phyloP scores from a whole-genome alignment of 2,113 vertebrate genomes.

The Hydropotes inermis region DNA sequence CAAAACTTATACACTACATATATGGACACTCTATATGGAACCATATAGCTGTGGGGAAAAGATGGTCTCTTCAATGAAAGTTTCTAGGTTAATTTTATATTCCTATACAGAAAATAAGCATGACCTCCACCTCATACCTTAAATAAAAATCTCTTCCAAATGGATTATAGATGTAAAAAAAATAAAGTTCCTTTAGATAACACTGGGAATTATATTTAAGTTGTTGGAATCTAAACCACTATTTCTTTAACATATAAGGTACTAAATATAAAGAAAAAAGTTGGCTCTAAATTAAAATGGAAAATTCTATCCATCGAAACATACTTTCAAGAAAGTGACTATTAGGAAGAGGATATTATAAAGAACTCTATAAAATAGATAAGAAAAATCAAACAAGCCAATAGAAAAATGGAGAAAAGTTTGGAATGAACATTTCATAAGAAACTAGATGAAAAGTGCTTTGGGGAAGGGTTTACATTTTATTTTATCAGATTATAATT shows the following conservation, averaged over 20 bases:
- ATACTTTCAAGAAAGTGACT: not conserved
- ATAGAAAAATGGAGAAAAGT: not conserved
- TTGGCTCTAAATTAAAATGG: not conserved
- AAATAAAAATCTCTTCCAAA: not conserved
- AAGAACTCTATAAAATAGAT: not conserved
- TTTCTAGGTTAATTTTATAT: not conserved
- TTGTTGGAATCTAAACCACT: not conserved
- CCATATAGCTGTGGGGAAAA: not conserved
- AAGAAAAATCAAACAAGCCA: not conserved
- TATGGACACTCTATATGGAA: not conserved
- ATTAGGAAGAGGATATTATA: not conserved
- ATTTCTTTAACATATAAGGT: not conserved
- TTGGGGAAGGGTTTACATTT: not conserved
- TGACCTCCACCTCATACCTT: not conserved
- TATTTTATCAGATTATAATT: not conserved
- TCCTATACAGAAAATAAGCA: not conserved
- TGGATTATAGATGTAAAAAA: not conserved
- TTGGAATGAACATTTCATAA: not conserved
- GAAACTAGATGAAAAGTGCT: not conserved
- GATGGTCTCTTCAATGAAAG: not conserved
- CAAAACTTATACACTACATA: not conserved
- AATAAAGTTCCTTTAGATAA: not conserved
- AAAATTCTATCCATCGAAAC: not conserved
- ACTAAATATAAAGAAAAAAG: not conserved
- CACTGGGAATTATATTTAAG: not conserved